These are phyloP conservation scores for Nylanderia fulva DNA, from an alignment of 1,140 invertebrate species.

Conservation along the genomic window DNA sequence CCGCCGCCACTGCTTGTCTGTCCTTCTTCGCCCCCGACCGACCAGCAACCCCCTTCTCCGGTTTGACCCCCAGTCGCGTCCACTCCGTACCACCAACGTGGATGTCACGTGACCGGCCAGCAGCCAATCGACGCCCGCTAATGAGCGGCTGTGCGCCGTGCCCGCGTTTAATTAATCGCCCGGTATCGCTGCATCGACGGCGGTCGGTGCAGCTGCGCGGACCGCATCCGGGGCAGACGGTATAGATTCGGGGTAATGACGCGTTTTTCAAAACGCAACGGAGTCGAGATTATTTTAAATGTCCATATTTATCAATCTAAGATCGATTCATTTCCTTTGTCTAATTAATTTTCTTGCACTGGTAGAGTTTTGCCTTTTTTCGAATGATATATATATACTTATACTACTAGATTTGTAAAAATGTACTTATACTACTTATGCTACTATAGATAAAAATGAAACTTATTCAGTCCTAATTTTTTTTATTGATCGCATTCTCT, in stretches of 20 bases:
- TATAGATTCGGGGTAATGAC: no score
- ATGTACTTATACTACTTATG: no score
- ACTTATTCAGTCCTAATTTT: neutral
- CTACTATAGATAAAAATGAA: no score
- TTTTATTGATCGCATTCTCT: neutral
- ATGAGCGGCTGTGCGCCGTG: constrained; percentile 69
- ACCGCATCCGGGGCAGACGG: constrained; percentile 37
- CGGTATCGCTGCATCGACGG: constrained; percentile 60
- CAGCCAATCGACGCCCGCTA: constrained; percentile 76
- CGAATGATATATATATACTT: no score
- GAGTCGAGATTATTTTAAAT: constrained; percentile 4
- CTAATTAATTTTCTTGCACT: neutral
- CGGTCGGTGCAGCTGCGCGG: constrained; percentile 69
- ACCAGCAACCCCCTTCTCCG: constrained; percentile 78
- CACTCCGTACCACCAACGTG: constrained; percentile 59
- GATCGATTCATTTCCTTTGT: neutral
- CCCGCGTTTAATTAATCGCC: constrained; percentile 75
- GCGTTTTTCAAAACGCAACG: neutral
- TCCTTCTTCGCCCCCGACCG: constrained; percentile 76
- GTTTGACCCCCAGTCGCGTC: constrained; percentile 76
- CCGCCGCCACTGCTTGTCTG: constrained; percentile 37
- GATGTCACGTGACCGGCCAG: constrained; percentile 72
- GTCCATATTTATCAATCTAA: neutral
- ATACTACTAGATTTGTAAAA: no score
- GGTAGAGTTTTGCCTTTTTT: neutral